Conservation (phyloP, 2,797 vertebrate genomes). For the Rhabdophis nuchalis region DNA sequence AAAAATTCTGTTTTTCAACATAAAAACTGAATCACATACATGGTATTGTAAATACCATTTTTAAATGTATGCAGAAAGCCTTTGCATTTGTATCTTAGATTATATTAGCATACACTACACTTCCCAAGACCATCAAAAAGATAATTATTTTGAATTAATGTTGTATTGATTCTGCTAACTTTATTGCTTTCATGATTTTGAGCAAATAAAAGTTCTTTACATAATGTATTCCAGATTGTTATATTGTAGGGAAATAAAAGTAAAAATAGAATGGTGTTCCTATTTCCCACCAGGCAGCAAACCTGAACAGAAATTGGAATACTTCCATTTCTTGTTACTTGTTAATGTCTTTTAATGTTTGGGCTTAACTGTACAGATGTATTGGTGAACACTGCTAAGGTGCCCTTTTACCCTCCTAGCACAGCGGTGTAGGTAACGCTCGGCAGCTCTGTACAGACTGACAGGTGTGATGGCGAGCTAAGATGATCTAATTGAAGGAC, state of each 20-base stretch:
- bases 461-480: constrained; percentile 62
- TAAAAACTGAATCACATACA: neutral
- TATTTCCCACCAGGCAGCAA: neutral
- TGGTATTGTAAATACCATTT: neutral
- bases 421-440: constrained; percentile 31
- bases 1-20: neutral
- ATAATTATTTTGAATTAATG: neutral
- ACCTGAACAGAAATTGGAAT: neutral
- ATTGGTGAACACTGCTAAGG: constrained; percentile 30
- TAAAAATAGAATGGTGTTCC: neutral
- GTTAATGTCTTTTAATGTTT: constrained; percentile 17
- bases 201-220: neutral
- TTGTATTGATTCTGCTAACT: neutral
- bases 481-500: constrained; percentile 52
- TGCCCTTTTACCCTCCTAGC: constrained; percentile 37
- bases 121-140: neutral
- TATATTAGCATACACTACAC: neutral
- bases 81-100: neutral
- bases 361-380: constrained; percentile 27
- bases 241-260: neutral
- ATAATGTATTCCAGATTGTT: neutral
- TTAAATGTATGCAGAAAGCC: neutral
- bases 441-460: constrained; percentile 39
- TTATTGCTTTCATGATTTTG: neutral
- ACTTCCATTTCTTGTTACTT: neutral